Evolutionary conservation across 1,140 invertebrate genomes (phyloP).

Genomic region (Dermatophagoides farinae): DNA sequence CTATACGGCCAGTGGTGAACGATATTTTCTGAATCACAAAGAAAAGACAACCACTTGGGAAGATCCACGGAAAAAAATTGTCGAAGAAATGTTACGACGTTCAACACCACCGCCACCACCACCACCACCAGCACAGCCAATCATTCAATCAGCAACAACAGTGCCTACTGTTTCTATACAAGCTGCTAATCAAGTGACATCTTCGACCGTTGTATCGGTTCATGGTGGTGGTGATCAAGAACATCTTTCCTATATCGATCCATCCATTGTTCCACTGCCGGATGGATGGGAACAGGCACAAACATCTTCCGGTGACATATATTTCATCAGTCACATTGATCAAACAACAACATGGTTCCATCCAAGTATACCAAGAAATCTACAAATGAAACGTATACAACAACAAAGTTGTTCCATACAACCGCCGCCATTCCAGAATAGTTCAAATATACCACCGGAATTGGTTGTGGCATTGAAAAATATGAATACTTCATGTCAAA

Average conservation of each 20-base stretch:
- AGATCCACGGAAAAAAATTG: conserved; percentile 32
- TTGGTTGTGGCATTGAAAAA: conserved; percentile 7
- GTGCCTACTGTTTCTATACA: neutral
- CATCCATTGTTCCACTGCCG: neutral
- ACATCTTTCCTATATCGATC: neutral
- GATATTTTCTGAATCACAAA: conserved; percentile 93
- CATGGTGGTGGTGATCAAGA: no score
- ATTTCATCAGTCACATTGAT: conserved; percentile 87
- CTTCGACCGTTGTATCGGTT: no score
- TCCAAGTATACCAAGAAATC: conserved; percentile 20
- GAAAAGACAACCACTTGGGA: conserved; percentile 89
- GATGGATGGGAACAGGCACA: conserved; percentile 11
- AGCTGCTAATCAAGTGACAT: neutral
- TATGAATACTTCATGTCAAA: conserved; percentile 7
- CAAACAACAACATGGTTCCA: conserved; percentile 91
- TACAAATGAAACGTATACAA: conserved; percentile 10
- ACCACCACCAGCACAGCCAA: neutral
- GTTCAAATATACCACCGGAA: neutral
- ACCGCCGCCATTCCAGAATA: conserved; percentile 3
- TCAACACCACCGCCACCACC: neutral
- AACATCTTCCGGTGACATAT: conserved; percentile 30
- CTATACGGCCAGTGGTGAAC: conserved; percentile 64
- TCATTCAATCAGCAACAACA: neutral
- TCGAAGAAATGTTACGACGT: conserved; percentile 1
- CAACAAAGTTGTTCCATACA: neutral